These are phyloP conservation scores for Xiphophorus maculatus DNA, from an alignment of 2,113 vertebrate genomes.

Conservation along the genomic window DNA sequence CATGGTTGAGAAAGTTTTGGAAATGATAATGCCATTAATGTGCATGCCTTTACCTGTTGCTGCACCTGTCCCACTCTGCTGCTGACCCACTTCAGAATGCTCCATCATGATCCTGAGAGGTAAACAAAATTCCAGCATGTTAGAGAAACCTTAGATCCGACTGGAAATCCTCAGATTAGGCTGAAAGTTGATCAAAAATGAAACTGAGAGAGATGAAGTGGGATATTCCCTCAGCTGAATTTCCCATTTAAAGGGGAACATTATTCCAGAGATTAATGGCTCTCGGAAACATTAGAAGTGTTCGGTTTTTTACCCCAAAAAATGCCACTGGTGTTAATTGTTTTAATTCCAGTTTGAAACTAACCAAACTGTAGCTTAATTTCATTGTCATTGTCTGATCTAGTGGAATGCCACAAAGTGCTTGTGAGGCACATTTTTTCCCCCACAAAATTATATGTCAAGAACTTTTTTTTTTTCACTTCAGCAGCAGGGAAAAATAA, in stretches of 20 bases:
- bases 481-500: slow-evolving; percentile 36
- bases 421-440: slow-evolving; percentile 33
- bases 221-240: slow-evolving; percentile 25
- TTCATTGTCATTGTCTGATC: slow-evolving; percentile 8
- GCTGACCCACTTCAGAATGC: slow-evolving; percentile 11
- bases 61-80: slow-evolving; percentile 56
- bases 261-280: background rate
- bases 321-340: background rate
- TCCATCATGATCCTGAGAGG: slow-evolving; percentile 3
- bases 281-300: background rate
- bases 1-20: slow-evolving; percentile 7
- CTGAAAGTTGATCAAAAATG: slow-evolving; percentile 16
- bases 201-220: background rate
- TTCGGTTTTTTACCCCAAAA: background rate
- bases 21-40: slow-evolving; percentile 6
- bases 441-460: slow-evolving; percentile 67
- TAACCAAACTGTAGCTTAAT: background rate
- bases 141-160: background rate
- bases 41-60: slow-evolving; percentile 10
- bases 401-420: slow-evolving; percentile 21
- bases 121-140: slow-evolving; percentile 7
- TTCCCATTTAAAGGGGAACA: background rate
- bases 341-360: background rate
- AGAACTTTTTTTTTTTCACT: slow-evolving; percentile 23
- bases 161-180: slow-evolving; percentile 7